Base-by-base conservation (phyloP, 64 coral and sea anemone genomes). In the Actinia tenebrosa region DNA sequence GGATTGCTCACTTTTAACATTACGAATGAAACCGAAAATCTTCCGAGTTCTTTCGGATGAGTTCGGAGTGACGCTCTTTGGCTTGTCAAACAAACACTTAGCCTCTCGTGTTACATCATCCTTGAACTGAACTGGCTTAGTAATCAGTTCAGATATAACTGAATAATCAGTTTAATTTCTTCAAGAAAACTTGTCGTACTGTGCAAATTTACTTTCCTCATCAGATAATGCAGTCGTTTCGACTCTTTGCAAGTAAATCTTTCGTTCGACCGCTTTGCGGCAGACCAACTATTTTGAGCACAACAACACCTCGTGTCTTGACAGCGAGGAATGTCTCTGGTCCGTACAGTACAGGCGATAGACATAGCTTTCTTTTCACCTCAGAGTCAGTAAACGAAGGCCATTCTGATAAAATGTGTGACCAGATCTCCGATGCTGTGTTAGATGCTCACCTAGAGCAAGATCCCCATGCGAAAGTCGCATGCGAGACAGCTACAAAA, bases 341-440 rank as follows among this genome's bases (percentile, higher is more conserved):
- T 5, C 60, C 91, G 15, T 87, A 92, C 56, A 87, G 90, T 45
- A 66, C 88, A 19, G 84, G 71, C 25, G 79, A 95, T 27, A 82
- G 86, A 2, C 71, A 80, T 43, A 78, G 89, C 44, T 97, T 97
- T 56, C 91, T 98, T 64, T 98, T 98, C 80, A 98, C 95, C 43
- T 98, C 95, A 15, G 95, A 98, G 79, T 98, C 95, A 16, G 95
- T 98, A 63, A 89, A 81, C 45, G 92, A 86, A 71, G 95, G 95
- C 7, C 95, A 98, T 92, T n/a, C 92, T 60, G 95, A 98, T 50
- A 98, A 98, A 89, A 91, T 98, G 84, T 94, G 92, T 53, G 95
- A 98, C 87, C 92, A 94, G 19, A 91, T 98, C 17, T 98, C 95
- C 20, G 95, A 98, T 91, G 95, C 95, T 19, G 83, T 98, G 82